A percentile compares a stretch with the other conserved stretches of the same genome.
phyloP scores from a whole-genome alignment of 2,113 vertebrate genomes.

The Paramisgurnus dabryanus region DNA sequence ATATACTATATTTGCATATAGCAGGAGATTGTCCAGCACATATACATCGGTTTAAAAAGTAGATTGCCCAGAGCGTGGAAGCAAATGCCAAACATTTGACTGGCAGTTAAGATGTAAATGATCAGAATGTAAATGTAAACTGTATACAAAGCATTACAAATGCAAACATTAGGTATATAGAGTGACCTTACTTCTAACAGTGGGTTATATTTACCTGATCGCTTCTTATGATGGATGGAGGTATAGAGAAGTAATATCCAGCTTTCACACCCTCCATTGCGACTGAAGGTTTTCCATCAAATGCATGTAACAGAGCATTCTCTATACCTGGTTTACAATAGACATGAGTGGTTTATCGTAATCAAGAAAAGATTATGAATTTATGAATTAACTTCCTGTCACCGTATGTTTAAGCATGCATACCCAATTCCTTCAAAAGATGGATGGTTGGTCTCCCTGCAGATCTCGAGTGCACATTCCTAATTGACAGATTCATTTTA shows the following conservation, averaged over 20 bases:
- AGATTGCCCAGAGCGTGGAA: no score
- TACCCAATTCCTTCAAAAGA: conserved; percentile 92
- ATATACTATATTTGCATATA: no score
- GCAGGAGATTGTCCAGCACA: no score
- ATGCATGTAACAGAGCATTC: conserved; percentile 91
- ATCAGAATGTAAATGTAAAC: not conserved
- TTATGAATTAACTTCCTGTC: not conserved
- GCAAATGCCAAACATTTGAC: not conserved
- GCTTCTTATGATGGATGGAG: conserved; percentile 90
- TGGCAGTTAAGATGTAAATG: not conserved
- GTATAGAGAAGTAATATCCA: conserved; percentile 94
- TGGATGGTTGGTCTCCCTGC: conserved; percentile 94
- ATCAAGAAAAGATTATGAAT: not conserved
- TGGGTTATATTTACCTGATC: conserved; percentile 81
- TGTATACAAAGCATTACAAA: not conserved
- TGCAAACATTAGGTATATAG: not conserved
- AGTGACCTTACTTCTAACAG: not conserved
- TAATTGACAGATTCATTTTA: conserved; percentile 63
- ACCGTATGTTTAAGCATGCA: not conserved
- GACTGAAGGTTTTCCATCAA: conserved; percentile 91
- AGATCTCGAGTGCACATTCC: conserved; percentile 96
- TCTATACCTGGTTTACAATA: conserved; percentile 76
- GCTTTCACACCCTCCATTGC: conserved; percentile 94
- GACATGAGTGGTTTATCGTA: not conserved
- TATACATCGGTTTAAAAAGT: no score